Conservation (phyloP, 2,888 invertebrate genomes). For the Acheta domesticus region DNA sequence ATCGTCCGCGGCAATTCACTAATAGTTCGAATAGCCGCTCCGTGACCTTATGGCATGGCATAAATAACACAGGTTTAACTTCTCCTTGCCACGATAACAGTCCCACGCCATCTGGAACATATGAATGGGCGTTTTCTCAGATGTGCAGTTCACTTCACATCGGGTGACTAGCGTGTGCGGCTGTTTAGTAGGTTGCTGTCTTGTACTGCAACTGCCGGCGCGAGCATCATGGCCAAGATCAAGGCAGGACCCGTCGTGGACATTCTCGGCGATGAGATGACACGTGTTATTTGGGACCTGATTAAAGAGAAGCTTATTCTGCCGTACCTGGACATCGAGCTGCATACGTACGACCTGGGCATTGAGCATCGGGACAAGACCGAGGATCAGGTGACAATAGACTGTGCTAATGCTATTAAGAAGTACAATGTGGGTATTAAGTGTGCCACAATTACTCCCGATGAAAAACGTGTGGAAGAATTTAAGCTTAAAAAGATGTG, state of each 20-base stretch:
- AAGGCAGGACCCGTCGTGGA: constrained; percentile 86
- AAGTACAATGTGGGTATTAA: constrained; percentile 98
- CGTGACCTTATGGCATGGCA: no score
- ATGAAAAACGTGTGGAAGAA: constrained; percentile 91
- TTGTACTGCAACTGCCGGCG: not conserved
- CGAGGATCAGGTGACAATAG: constrained; percentile 91
- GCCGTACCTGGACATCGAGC: constrained; percentile 91
- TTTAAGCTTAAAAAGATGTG: constrained; percentile 86
- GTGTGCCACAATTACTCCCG: constrained; percentile 98
- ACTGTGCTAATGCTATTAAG: constrained; percentile 93
- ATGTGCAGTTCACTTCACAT: not conserved
- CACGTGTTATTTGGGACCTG: constrained; percentile 95
- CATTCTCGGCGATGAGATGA: constrained; percentile 94
- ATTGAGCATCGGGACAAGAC: constrained; percentile 93
- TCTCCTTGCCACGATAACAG: not conserved
- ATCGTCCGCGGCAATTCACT: no score
- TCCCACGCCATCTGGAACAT: not conserved
- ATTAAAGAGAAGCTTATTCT: constrained; percentile 96
- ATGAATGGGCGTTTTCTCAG: not conserved
- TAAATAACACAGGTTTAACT: not conserved
- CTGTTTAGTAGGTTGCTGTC: not conserved
- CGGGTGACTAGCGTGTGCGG: not conserved
- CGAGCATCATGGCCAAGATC: constrained; percentile 34
- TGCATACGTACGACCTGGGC: constrained; percentile 91
- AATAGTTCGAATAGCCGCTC: no score